Evolutionary conservation across 1,140 invertebrate genomes (phyloP).

Genomic region (Drosophila rufa): DNA sequence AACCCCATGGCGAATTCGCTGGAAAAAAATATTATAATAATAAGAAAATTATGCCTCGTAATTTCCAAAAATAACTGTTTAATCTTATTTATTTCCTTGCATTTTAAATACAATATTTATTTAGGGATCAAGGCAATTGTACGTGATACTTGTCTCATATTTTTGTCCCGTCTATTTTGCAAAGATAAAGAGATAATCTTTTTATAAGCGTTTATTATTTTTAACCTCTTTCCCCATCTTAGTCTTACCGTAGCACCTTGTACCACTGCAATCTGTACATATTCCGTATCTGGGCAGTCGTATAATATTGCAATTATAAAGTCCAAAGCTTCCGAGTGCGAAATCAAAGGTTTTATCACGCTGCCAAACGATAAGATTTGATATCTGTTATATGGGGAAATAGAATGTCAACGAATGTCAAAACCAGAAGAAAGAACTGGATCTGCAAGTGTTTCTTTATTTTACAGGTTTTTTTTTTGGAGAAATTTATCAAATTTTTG

Average conservation of each 20-base stretch:
- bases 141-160: not conserved
- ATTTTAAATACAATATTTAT: no score
- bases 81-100: no score
- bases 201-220: not conserved
- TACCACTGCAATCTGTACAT: slow-evolving; percentile 7
- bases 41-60: not conserved
- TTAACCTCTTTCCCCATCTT: not conserved
- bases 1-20: slow-evolving; percentile 7
- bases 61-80: no score
- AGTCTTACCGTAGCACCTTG: no score
- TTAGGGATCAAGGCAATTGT: no score
- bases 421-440: not conserved
- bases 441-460: not conserved
- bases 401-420: slow-evolving; percentile 36
- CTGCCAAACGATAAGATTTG: slow-evolving; percentile 34
- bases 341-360: slow-evolving; percentile 44
- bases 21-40: not conserved
- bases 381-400: slow-evolving; percentile 39
- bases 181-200: no score
- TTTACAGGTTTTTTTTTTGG: no score
- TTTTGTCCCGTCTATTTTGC: not conserved
- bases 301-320: slow-evolving; percentile 13
- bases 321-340: slow-evolving; percentile 21
- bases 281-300: not conserved
- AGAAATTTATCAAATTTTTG: no score